phyloP scores from a whole-genome alignment of 2,888 invertebrate species.

The Lasioglossum marginatum region DNA sequence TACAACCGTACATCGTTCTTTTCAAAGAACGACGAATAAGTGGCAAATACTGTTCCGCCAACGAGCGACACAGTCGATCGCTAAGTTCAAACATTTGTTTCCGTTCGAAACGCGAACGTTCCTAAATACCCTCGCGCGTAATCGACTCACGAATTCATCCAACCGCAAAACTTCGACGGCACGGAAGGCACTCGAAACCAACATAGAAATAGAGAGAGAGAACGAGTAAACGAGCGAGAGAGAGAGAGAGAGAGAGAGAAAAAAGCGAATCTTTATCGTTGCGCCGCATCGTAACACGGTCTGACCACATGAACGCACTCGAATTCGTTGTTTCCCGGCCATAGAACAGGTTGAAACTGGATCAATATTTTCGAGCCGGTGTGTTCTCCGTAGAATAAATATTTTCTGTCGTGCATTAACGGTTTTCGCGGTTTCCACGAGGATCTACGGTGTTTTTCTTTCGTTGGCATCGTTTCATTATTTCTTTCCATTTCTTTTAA shows the following conservation, averaged over 20 bases:
- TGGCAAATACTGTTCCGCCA: not conserved
- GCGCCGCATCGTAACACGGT: constrained; percentile 21
- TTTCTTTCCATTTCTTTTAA: not conserved
- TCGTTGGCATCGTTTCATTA: not conserved
- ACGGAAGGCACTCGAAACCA: not conserved
- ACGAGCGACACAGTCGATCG: not conserved
- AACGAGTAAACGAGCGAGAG: not conserved
- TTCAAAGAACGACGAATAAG: too few species aligned
- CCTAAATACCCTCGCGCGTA: not conserved
- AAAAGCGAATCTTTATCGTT: constrained; percentile 31
- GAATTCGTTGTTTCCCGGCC: constrained; percentile 41
- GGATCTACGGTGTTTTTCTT: too few species aligned
- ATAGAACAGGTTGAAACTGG: constrained; percentile 3
- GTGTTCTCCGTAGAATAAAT: constrained; percentile 17
- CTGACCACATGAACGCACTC: constrained; percentile 30
- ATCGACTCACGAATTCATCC: not conserved
- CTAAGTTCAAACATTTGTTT: not conserved
- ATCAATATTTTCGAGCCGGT: constrained; percentile 48
- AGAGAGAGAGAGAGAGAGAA: not conserved
- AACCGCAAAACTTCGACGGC: not conserved
- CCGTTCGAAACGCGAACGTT: not conserved
- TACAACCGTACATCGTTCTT: too few species aligned
- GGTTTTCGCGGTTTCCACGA: not conserved
- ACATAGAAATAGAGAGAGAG: not conserved
- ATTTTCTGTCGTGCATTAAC: constrained; percentile 22